Evolutionary conservation across 2,113 vertebrate species (phyloP), one percentile per base, ranked within the genome.

Genomic region (Chiloscyllium plagiosum): DNA sequence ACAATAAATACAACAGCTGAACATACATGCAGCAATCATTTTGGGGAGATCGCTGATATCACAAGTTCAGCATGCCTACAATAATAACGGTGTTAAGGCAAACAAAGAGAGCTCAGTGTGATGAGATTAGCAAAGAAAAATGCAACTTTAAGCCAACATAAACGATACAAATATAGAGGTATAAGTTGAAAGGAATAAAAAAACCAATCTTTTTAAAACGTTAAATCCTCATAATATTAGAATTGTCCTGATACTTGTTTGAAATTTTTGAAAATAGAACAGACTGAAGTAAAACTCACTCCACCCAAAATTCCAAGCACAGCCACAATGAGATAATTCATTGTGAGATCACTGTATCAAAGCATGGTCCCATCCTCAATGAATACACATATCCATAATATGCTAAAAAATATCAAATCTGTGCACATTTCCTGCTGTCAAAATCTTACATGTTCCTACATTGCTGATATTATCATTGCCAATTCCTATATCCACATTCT

Each of bases 31-130:
- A 6, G 68, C 13, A 95, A 95, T 17, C 66, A 95, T 72, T 68
- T 72, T 95, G 94, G 94, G 94, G 42, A 95, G 70, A 72, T 95
- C 94, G 72, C 68, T 95, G 94, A 95, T 95, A 95, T 95, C 94
- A 95, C 69, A 95, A 17, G 94, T 95, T 95, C 47, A 72, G 69
- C 94, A 76, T 72, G 94, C 94, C 94, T 95, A 95, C 42, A 95
- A 95, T 95, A 95, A 95, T 61, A 90, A 65, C n/a, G 87, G 26
- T 90, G 52, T n/a, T 90, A 95, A 94, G 66, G 37, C 22, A 94
- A 94, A 68, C 93, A 94, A 94, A 94, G 47, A 29, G 69, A 72
- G 68, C 33, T 95, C 68, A 95, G 94, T 29, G 29, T 47, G 50
- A 95, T 95, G 52, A 95, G 15, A 76, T 72, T 52, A 47, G 86